A percentile compares a stretch with the other conserved stretches of the same genome.
Conservation (phyloP, 2,797 vertebrate genomes). For the Poeciliopsis presidionis region DNA sequence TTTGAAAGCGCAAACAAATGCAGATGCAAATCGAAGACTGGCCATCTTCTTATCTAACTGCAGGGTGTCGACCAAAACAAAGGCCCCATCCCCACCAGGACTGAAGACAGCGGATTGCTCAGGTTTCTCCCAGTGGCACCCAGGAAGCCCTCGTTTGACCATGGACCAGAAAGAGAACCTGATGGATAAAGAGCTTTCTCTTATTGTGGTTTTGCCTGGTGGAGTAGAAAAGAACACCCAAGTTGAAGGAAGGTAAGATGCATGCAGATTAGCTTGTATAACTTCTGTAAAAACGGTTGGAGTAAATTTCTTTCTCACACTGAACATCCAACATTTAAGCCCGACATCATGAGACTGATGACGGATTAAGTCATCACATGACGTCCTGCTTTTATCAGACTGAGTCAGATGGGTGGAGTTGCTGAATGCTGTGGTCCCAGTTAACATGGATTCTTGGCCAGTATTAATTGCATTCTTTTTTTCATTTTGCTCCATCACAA, state of each 20-base stretch:
- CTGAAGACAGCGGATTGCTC: slow-evolving; percentile 74
- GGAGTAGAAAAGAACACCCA: slow-evolving; percentile 86
- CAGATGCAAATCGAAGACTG: slow-evolving; percentile 12
- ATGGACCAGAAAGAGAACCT: slow-evolving; percentile 93
- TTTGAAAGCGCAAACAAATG: not conserved
- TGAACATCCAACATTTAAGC: slow-evolving; percentile 13
- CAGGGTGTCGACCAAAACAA: slow-evolving; percentile 92
- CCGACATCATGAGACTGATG: slow-evolving; percentile 22
- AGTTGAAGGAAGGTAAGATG: slow-evolving; percentile 88
- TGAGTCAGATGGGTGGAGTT: slow-evolving; percentile 69
- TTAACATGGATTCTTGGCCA: slow-evolving; percentile 9
- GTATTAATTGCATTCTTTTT: slow-evolving; percentile 7
- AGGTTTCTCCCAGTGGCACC: slow-evolving; percentile 77
- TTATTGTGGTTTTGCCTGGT: slow-evolving; percentile 91
- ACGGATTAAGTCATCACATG: slow-evolving; percentile 40
- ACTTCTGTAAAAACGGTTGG: not conserved
- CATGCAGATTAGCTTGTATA: slow-evolving; percentile 9
- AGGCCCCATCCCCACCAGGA: slow-evolving; percentile 91
- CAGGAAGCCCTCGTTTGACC: slow-evolving; percentile 70
- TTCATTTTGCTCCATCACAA: not conserved
- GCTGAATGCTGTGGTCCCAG: slow-evolving; percentile 25
- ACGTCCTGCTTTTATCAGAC: slow-evolving; percentile 39
- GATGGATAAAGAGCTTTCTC: slow-evolving; percentile 87
- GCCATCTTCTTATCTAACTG: slow-evolving; percentile 50
- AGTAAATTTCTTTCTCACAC: not conserved